Evolutionary conservation across 1,140 invertebrate genomes (phyloP).

Genomic region (Radopholus similis): DNA sequence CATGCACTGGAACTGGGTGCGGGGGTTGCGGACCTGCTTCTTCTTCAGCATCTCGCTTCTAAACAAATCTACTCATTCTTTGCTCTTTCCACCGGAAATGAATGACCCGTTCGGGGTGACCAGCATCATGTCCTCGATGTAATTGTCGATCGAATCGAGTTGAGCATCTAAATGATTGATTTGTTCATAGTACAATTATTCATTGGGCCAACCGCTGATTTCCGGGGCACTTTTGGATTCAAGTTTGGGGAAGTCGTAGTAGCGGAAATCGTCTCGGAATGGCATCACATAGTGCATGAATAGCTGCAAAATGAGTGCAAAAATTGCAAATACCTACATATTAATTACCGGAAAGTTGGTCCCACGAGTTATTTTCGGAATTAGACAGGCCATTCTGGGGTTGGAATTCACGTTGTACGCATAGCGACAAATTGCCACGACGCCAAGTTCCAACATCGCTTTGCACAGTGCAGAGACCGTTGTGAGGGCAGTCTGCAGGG

Average conservation of each 20-base stretch:
- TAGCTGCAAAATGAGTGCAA: slow-evolving; percentile 12
- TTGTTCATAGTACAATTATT: too few relatives aligned
- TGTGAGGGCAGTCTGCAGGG: slow-evolving; percentile 13
- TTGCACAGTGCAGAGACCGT: slow-evolving; percentile 19
- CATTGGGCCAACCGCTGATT: too few relatives aligned
- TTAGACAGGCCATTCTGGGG: slow-evolving; percentile 21
- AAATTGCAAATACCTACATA: slow-evolving; percentile 10
- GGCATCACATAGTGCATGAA: slow-evolving; percentile 32
- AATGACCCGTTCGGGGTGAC: too few relatives aligned
- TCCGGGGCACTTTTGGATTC: background rate
- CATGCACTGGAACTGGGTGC: slow-evolving; percentile 18
- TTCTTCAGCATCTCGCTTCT: slow-evolving; percentile 2
- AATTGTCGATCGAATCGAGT: slow-evolving; percentile 27
- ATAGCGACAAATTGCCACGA: slow-evolving; percentile 35
- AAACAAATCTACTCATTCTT: background rate
- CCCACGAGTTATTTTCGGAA: slow-evolving; percentile 25
- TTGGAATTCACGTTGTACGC: slow-evolving; percentile 30
- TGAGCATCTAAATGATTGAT: slow-evolving; percentile 21
- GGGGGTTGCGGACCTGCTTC: slow-evolving; percentile 8
- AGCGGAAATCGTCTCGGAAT: slow-evolving; percentile 28
- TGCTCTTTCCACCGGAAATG: slow-evolving; percentile 16
- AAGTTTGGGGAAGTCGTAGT: slow-evolving; percentile 25
- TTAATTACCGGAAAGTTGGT: slow-evolving; percentile 6
- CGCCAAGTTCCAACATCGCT: slow-evolving; percentile 26
- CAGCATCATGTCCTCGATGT: slow-evolving; percentile 26